These are phyloP conservation scores for Drosophila stalkeri DNA, from an alignment of 2,888 invertebrate genomes.

Conservation along the genomic window DNA sequence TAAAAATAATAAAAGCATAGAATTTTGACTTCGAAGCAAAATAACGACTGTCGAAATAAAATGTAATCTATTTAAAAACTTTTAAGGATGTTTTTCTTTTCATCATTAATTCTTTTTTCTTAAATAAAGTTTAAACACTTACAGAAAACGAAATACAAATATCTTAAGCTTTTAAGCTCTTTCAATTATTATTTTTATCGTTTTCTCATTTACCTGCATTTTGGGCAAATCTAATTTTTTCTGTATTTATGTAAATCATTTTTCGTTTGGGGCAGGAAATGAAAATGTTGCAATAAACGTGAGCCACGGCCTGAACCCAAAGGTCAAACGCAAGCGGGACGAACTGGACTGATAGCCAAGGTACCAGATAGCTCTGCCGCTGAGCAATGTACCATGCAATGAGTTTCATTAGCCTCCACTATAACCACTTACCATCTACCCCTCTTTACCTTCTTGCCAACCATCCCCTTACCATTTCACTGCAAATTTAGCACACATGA, in stretches of 20 bases:
- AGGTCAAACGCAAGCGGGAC: conserved; percentile 32
- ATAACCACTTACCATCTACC: neutral
- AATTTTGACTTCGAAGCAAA: too few species aligned
- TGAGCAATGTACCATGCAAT: conserved; percentile 35
- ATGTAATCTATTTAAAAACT: too few species aligned
- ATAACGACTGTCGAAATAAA: too few species aligned
- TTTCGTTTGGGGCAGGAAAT: conserved; percentile 37
- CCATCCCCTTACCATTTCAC: neutral
- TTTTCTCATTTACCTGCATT: neutral
- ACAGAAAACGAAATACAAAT: too few species aligned
- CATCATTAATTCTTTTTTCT: too few species aligned
- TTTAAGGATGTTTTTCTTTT: too few species aligned
- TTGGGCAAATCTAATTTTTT: conserved; percentile 8
- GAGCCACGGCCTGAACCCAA: conserved; percentile 34
- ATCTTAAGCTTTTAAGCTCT: neutral
- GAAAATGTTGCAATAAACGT: conserved; percentile 41
- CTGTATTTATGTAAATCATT: conserved; percentile 32
- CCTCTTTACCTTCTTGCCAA: neutral
- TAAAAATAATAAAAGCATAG: too few species aligned
- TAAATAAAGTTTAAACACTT: too few species aligned
- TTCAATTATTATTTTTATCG: neutral
- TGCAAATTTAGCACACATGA: conserved; percentile 44
- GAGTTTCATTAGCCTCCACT: conserved; percentile 39
- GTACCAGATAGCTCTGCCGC: conserved; percentile 11
- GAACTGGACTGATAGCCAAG: conserved; percentile 33